Conservation (phyloP, 2,797 vertebrate species). For the Scomberomorus guttatus region DNA sequence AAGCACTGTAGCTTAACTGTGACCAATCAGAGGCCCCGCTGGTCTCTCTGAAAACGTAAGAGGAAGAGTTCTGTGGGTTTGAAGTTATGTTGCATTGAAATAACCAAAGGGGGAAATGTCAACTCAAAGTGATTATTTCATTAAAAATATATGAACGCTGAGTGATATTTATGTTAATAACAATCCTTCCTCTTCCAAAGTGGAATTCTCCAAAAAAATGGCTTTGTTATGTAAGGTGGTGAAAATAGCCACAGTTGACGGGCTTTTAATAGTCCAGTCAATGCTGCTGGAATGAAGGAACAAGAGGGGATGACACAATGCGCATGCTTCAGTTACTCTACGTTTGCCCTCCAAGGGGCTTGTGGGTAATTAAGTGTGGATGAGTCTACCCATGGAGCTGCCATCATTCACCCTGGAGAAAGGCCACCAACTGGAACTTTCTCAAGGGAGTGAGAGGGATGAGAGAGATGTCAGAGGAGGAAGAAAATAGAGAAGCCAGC, state of each 20-base stretch:
- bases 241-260: conserved; percentile 31
- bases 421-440: conserved; percentile 74
- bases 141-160: conserved; percentile 54
- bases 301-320: conserved; percentile 26
- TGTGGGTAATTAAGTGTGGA: conserved; percentile 80
- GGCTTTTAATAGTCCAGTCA: conserved; percentile 42
- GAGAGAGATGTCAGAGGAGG: conserved; percentile 61
- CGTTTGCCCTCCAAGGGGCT: conserved; percentile 68
- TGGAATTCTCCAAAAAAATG: conserved; percentile 26
- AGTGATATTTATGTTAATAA: conserved; percentile 57
- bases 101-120: conserved; percentile 55
- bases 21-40: conserved; percentile 68
- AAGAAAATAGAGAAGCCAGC: conserved; percentile 42
- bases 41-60: conserved; percentile 66
- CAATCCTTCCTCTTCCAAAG: conserved; percentile 29
- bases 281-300: conserved; percentile 36
- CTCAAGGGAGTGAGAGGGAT: conserved; percentile 49
- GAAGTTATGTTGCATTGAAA: conserved; percentile 61
- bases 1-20: conserved; percentile 73
- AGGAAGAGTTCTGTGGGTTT: conserved; percentile 57
- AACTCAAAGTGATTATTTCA: conserved; percentile 65
- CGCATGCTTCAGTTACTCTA: conserved; percentile 52
- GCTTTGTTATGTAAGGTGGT: conserved; percentile 38
- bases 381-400: conserved; percentile 67
- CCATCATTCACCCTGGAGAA: conserved; percentile 75